These are phyloP conservation scores for Caenorhabditis doughertyi DNA, from an alignment of 2,888 invertebrate genomes.

Conservation along the genomic window DNA sequence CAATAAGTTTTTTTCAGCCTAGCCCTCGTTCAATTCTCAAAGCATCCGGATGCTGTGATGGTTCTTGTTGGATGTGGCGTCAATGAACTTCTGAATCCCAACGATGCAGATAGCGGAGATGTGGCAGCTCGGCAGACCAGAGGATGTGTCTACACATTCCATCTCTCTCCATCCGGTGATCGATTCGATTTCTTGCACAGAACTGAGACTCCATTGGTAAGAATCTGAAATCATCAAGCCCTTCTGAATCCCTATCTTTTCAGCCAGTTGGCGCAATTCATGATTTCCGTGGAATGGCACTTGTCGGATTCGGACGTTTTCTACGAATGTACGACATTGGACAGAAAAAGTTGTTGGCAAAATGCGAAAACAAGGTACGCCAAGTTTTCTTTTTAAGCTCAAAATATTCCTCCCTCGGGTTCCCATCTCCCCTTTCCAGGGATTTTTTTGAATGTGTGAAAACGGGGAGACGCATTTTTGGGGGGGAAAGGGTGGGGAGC, in stretches of 20 bases:
- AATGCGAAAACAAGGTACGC: constrained; percentile 94
- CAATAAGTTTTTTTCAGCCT: constrained; percentile 75
- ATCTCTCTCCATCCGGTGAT: constrained; percentile 86
- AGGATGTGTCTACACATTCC: constrained; percentile 82
- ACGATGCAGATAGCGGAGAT: constrained; percentile 1
- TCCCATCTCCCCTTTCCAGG: background rate
- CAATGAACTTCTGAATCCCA: constrained; percentile 92
- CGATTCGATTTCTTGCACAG: constrained; percentile 94
- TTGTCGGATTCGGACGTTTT: constrained; percentile 94
- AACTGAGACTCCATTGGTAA: constrained; percentile 86
- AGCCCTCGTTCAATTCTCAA: constrained; percentile 90
- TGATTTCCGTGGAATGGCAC: constrained; percentile 92
- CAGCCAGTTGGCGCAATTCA: constrained; percentile 88
- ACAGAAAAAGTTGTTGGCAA: constrained; percentile 94
- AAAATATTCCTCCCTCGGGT: background rate
- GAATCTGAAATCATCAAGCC: background rate
- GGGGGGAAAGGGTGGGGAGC: constrained; percentile 36
- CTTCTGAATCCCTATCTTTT: constrained; percentile 29
- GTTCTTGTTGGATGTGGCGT: constrained; percentile 93
- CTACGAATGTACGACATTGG: constrained; percentile 96
- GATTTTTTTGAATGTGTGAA: constrained; percentile 16
- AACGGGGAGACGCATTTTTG: constrained; percentile 2
- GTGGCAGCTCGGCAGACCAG: constrained; percentile 56
- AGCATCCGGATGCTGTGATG: constrained; percentile 86
- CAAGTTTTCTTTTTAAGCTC: background rate